Evolutionary conservation across 2,888 invertebrate genomes (phyloP).

Genomic region (Caenorhabditis macrosperma): DNA sequence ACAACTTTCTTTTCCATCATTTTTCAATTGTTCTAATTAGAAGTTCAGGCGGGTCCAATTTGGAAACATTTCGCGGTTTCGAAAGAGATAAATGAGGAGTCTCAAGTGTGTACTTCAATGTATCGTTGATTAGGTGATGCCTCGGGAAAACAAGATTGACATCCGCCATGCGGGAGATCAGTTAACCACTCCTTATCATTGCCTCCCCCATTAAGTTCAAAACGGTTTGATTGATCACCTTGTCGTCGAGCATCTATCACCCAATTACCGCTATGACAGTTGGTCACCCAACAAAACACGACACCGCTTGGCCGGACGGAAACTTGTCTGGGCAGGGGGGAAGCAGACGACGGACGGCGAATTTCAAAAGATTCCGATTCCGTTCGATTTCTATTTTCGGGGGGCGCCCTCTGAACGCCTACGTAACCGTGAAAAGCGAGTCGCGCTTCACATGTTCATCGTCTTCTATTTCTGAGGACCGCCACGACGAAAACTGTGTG

Average conservation of each 20-base stretch:
- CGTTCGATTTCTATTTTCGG: conserved; percentile 19
- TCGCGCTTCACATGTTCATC: conserved; percentile 32
- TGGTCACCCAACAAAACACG: conserved; percentile 11
- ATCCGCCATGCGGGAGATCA: conserved; percentile 45
- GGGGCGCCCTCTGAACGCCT: conserved; percentile 51
- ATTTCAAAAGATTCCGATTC: conserved; percentile 9
- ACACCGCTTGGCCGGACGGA: conserved; percentile 29
- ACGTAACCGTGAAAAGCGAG: conserved; percentile 52
- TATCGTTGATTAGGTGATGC: conserved; percentile 40
- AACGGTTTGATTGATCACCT: conserved; percentile 53
- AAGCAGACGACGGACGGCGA: background rate
- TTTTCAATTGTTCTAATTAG: conserved; percentile 25
- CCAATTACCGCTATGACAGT: conserved; percentile 17
- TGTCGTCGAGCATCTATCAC: conserved; percentile 51
- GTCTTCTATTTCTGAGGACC: conserved; percentile 45
- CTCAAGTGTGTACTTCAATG: conserved; percentile 45
- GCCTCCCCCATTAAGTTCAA: conserved; percentile 7
- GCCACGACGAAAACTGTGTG: conserved; percentile 18
- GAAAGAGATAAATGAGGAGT: conserved; percentile 5
- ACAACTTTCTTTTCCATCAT: background rate
- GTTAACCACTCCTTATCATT: conserved; percentile 52
- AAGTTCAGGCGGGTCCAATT: conserved; percentile 3
- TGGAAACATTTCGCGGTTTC: conserved; percentile 28
- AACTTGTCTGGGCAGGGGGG: conserved; percentile 23
- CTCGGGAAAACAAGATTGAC: conserved; percentile 35